Base-by-base conservation (phyloP, 2,888 invertebrate species). In the Masnerella sp. region DNA sequence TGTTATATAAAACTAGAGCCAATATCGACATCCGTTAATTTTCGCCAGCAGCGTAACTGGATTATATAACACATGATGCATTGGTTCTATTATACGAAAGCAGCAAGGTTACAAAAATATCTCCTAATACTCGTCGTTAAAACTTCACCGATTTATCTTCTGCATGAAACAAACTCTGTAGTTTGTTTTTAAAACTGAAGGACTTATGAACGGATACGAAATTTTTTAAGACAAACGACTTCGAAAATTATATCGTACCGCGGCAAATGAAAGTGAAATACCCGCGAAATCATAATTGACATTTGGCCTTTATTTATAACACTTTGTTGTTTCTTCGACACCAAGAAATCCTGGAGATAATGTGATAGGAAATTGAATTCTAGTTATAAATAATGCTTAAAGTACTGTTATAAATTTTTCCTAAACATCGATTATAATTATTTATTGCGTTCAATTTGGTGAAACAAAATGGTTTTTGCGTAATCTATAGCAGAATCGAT, bases 141-240 rank as follows among this genome's bases (percentile, higher is more conserved):
- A 71, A 65, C 64, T 71, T 71, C 42, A 11, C 64, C 71, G 52
- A 71, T 71, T 71, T 71, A 71, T 71, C 71, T 59, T 71, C 64
- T 18, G 64, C 52, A 59, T 45, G 64, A 71, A 71, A 64, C 71
- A 71, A 71, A 65, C 58, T 65, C 58, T 52, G 34, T 65, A 58
- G 71, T 71, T 71, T 71, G 71, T 64, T 71, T 71, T 58, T 58
- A 71, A 71, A 65, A 65, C 59, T 65, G 52, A 58, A 59, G 51
- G 59, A 65, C 58, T 71, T 71, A 65, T 47, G 49, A 51, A 56
- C 64, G 70, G 56, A 47, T 51, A 22, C 34, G 36, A 32, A 56
- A 69, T 61, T 70, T 69, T 62, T 70, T 20, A 56, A 70, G 62
- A 70, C 52, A 70, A 62, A 70, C 49, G 54, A 56, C 70, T 70